Evolutionary conservation across 2,888 invertebrate genomes (phyloP), one percentile per base, ranked within the genome.

Genomic region (Chouioia cunea): DNA sequence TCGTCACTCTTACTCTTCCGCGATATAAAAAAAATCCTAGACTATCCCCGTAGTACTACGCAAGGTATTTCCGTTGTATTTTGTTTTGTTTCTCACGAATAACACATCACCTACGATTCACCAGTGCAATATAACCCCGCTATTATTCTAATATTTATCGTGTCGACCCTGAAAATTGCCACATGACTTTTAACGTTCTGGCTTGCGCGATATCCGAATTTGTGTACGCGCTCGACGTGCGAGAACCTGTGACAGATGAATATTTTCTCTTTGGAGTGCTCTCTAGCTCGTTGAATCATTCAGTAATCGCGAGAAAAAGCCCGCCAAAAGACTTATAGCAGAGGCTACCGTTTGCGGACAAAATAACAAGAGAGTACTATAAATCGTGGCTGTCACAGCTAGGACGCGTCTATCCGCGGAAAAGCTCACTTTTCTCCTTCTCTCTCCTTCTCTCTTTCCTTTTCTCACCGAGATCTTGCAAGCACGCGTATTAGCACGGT

Each of bases 371-470:
- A 48, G 58, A 50, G 65, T 16, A n/a, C 70, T 60, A 70, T 70
- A 70, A 70, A 70, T 70, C 60, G 36, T 57, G 20, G 20, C 56
- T 65, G 60, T 65, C 70, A 36, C 53, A 46, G 23, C 3, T 27
- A 6, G 36, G 53, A 15, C 23, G 58, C 23, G 63, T 43, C 50
- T 58, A 27, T 58, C 46, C 65, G 36, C 36, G 50, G 56, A 62
- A 68, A 68, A 68, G 68, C 56, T 68, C 68, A 68, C 62, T 68
- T 62, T 62, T 59, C 66, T 66, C 65, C 65, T 56, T 12, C 18
- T 56, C 56, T 48, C 47, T 65, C 56, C 57, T 48, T 6, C n/a
- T 16, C 20, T 1, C 44, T 22, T 44, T 16, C 23, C 52, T 48
- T 20, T 57, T 50, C 10, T 58, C 12, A 36, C 22, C 14, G 53